Evolutionary conservation across 2,888 invertebrate species (phyloP).

Genomic region (Euspilapteryx auroguttella): DNA sequence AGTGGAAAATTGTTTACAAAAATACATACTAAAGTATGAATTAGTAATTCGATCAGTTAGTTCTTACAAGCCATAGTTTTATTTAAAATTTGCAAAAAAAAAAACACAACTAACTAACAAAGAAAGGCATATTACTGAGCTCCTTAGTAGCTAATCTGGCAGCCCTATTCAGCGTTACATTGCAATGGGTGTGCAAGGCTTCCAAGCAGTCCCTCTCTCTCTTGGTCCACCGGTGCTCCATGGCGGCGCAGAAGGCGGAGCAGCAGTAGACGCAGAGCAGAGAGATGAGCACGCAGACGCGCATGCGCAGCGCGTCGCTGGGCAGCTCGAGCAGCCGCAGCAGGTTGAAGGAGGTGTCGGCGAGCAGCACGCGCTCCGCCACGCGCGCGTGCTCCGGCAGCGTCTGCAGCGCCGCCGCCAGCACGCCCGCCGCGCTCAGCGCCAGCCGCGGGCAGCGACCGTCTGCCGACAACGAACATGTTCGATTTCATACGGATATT

Average conservation of each 20-base stretch:
- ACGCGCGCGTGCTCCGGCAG: slow-evolving; percentile 76
- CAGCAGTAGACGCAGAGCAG: slow-evolving; percentile 70
- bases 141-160: slow-evolving; percentile 59
- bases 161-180: slow-evolving; percentile 62
- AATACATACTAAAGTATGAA: no score
- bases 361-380: slow-evolving; percentile 71
- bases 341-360: slow-evolving; percentile 50
- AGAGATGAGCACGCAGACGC: slow-evolving; percentile 73
- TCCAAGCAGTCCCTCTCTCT: slow-evolving; percentile 62
- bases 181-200: slow-evolving; percentile 63
- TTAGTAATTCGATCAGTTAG: no score
- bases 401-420: slow-evolving; percentile 73
- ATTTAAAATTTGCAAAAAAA: no score
- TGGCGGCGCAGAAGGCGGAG: slow-evolving; percentile 59
- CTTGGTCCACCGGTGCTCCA: slow-evolving; percentile 64
- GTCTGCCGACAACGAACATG: slow-evolving; percentile 26
- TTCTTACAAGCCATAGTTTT: no score
- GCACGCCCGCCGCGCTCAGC: slow-evolving; percentile 69
- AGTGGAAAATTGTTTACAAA: no score
- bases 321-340: slow-evolving; percentile 59
- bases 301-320: slow-evolving; percentile 58
- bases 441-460: slow-evolving; percentile 64
- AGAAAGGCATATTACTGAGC: slow-evolving; percentile 56
- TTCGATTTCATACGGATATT: no score
- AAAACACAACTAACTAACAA: slow-evolving; percentile 24